Base-by-base conservation (phyloP, 2,797 vertebrate genomes). In the Steatocranus sp. region DNA sequence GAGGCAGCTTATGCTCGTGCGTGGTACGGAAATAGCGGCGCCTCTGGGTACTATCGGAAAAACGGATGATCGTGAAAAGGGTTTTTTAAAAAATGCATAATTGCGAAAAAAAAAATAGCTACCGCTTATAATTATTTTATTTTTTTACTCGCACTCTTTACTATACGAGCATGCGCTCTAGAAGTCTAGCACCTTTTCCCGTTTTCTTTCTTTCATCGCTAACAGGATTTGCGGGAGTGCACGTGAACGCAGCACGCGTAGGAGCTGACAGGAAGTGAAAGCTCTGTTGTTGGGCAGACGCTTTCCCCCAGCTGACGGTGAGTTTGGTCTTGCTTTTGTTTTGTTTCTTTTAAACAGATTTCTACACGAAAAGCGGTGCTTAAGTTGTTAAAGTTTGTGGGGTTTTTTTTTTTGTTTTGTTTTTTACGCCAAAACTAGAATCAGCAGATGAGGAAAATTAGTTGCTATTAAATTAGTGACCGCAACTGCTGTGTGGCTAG, bases 251-350 rank as follows among this genome's bases (percentile, higher is more conserved):
- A 88, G 6, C 91, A 83, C 9, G 6, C 2, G 32, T 43, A 50
- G 81, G 80, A 90, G 79, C 43, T n/a, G 43, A 48, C 90, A 88
- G 90, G 92, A 94, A 93, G 53, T 79, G 80, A 83, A 32, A 23
- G 54, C 79, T 49, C n/a, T 74, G 82, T 85, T 83, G 36, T 61
- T 61, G 82, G 61, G 49, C 34, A 66, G 56, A 27, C 46, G 7
- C 41, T 53, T 75, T 66, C 73, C 76, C 78, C 34, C 70, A 85
- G 63, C 83, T 70, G 36, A 93, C 89, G 93, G 93, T 93, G 90
- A 92, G 91, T 93, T 23, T 50, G 5, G 12, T 8, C 30, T 61
- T n/a, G 10, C 1, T 58, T 61, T 34, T n/a, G 20, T 68, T 25
- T 11, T 12, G 6, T 34, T 34, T 61, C 17, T 34, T 36, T 36